Evolutionary conservation across 2,888 invertebrate species (phyloP), one percentile per base, ranked within the genome.

Genomic region (Idaea biselata): DNA sequence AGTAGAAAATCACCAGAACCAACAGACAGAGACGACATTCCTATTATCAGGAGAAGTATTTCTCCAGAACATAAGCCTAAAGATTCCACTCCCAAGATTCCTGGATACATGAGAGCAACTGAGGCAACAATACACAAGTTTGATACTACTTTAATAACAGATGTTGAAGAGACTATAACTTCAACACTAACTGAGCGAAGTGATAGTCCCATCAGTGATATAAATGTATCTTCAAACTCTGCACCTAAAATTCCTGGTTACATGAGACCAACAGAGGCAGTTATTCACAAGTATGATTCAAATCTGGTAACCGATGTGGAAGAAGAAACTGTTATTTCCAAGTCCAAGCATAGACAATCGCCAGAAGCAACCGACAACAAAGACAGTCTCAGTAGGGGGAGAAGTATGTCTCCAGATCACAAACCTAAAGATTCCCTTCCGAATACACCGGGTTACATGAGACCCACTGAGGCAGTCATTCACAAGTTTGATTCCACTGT

Each of bases 401-500:
- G 44, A 44, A 44, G 44, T 44, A 1, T 8, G 44, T 44, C 44
- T 7, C 44, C 44, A 44, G 44, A 44, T 14, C 44, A 44, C 11
- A 7, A 44, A 14, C 44, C 44, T 44, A 44, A 44, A 44, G 11
- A 44, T 44, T 44, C 44, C 11, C 8, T 44, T 1, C 14, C 11
- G 33, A 59, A 58, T 7, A 67, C 59, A 59, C 60, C 63, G 54
- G 60, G 31, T 7, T 64, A 68, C 58, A 63, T 62, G 53, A 68
- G 60, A n/a, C 63, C 60, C 6, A 68, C 64, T 25, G 62, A 63
- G 11, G 16, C 57, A 16, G 54, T 18, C 14, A 57, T 25, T 16
- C 62, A 65, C 33, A 65, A 66, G 18, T 65, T 59, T 60, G 65
- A 68, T 16, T 60, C 56, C 16, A 62, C 25, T 16, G 59, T 60